Evolutionary conservation across 2,888 invertebrate species (phyloP), one percentile per base, ranked within the genome.

Genomic region (Drosophila subsilvestris): DNA sequence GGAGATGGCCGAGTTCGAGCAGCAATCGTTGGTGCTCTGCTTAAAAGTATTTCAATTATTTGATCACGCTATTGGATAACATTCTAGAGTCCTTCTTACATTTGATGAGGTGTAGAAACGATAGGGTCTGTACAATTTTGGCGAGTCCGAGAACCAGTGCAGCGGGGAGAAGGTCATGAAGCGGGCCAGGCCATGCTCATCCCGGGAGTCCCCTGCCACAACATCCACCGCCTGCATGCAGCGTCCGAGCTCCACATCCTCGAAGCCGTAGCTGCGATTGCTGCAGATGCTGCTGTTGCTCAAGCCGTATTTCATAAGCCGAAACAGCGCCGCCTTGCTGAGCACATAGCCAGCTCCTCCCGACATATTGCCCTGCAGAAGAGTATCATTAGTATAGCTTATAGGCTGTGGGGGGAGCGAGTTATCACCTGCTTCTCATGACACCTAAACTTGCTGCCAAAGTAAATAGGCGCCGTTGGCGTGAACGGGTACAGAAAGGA

Each of bases 281-380:
- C 88, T 83, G 62, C 92, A 92, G 17, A 91, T 87, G 18, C 93
- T 94, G n/a, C 93, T 92, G 78, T 97, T 94, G 0, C 94, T 94
- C 37, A 98, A 91, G 0, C 94, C 97, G 27, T 94, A 92, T 77
- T 94, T 95, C 17, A 97, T 95, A 90, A 98, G 97, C 71, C 94
- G 93, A 56, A 94, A 94, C 1, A 97, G 89, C 0, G 98, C 97
- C 86, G 95, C 95, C 62, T 94, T 94, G 86, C 98, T 98, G 18
- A 99, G 93, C 18, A 99, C 97, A 92, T 99, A 99, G 0, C 98
- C 98, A 50, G 97, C 97, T 0, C 97, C 97, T 4, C 97, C 97
- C 78, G 96, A 96, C 96, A 97, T 97, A 90, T 97, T 97, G 0
- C 97, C 97, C 93, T 94, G 80, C 10, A 37, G 37, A 14, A 14